Conservation (phyloP, 2,797 vertebrate species). For the Periophthalmus magnuspinnatus region DNA sequence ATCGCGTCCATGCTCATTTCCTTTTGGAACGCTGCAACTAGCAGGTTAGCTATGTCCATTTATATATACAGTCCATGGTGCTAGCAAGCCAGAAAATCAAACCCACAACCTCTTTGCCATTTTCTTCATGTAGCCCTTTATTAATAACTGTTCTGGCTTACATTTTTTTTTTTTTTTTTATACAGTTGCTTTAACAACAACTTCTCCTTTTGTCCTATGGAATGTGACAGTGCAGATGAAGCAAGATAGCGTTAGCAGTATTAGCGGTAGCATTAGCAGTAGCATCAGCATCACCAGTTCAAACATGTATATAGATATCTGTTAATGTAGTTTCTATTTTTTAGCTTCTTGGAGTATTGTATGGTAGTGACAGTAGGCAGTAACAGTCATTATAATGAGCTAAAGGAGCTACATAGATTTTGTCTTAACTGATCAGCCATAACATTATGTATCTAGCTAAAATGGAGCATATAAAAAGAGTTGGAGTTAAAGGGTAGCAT, state of each 20-base stretch:
- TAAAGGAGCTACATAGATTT: conserved; percentile 10
- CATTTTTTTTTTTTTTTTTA: too few species aligned
- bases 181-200: background rate
- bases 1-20: too few species aligned
- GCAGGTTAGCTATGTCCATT: too few species aligned
- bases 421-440: conserved; percentile 8
- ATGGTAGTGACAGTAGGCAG: conserved; percentile 26
- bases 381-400: conserved; percentile 42
- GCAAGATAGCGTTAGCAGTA: conserved; percentile 29
- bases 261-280: conserved; percentile 24
- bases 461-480: background rate
- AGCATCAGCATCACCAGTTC: conserved; percentile 15
- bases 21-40: too few species aligned
- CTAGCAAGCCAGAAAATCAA: background rate
- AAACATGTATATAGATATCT: conserved; percentile 21
- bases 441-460: background rate
- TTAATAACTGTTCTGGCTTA: background rate
- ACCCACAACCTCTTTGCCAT: background rate
- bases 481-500: background rate
- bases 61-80: too few species aligned
- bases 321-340: conserved; percentile 23
- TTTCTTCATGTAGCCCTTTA: conserved; percentile 9
- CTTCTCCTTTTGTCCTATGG: background rate
- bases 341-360: conserved; percentile 26
- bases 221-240: conserved; percentile 15